phyloP scores from a whole-genome alignment of 2,797 vertebrate genomes.

The Paramormyrops hopkinsi region DNA sequence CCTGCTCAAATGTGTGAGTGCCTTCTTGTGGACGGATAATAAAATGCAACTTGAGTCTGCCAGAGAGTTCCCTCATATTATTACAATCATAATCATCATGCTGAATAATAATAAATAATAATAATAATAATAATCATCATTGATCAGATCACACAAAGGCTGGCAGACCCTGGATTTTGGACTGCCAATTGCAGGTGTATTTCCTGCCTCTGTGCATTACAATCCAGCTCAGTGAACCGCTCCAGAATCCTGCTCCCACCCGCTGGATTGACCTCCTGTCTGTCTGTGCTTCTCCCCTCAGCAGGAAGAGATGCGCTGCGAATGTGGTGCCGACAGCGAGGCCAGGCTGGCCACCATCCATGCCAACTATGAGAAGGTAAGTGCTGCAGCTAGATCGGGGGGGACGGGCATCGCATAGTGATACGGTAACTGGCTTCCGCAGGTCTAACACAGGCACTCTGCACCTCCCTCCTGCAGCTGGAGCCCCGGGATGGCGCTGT shows the following conservation, averaged over 20 bases:
- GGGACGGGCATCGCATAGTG: not conserved
- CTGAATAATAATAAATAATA: not conserved
- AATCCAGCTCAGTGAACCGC: not conserved
- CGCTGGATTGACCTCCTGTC: not conserved
- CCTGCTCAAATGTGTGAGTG: slow-evolving; percentile 64
- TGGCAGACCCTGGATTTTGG: not conserved
- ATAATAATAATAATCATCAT: not conserved
- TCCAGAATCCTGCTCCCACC: not conserved
- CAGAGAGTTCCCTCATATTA: not conserved
- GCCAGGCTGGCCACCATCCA: slow-evolving; percentile 46
- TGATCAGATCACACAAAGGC: not conserved
- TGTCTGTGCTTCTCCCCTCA: slow-evolving; percentile 1
- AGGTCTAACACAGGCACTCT: not conserved
- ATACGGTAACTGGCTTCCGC: not conserved
- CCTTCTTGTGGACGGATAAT: not conserved
- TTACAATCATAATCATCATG: not conserved
- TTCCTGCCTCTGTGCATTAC: not conserved
- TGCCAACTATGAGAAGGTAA: slow-evolving; percentile 55
- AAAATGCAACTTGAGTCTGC: not conserved
- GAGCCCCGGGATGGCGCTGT: slow-evolving; percentile 39
- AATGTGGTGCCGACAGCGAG: slow-evolving; percentile 55
- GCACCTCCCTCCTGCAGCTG: slow-evolving; percentile 42
- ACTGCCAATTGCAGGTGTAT: not conserved
- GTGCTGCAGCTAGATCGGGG: not conserved
- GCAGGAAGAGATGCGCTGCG: slow-evolving; percentile 50